Evolutionary conservation across 2,797 vertebrate species (phyloP), one percentile per base, ranked within the genome.

Genomic region (Gadopsis bispinosus): DNA sequence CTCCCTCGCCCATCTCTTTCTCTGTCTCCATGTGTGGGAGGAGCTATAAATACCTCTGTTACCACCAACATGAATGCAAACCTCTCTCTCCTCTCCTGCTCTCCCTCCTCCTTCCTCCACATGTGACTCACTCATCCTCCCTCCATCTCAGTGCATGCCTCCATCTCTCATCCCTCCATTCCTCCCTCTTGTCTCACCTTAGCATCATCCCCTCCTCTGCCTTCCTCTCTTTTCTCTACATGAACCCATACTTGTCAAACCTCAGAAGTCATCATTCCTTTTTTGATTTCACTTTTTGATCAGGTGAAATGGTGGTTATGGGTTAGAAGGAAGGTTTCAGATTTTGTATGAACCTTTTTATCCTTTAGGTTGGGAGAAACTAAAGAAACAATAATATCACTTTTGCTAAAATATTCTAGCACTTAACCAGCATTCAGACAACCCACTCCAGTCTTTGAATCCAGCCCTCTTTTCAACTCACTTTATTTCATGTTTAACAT

Each of bases 11-110:
- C 82, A 12, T 83, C 81, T 65, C 69, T 63, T 71, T 70, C 83
- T 87, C 58, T 69, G 43, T 80, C 68, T 78, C 69, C 31, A 1
- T 79, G 87, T 91, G 91, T 94, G 92, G 93, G 91, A 87, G 92
- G 92, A 90, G 90, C 88, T 93, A 93, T 87, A 93, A 94, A 94
- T 94, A 93, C 89, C 84, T 73, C 91, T 89, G 92, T 93, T 92
- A 90, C 89, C 91, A 93, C 83, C 92, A 92, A 88, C 91, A 91
- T 91, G 90, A 93, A 92, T 92, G 76, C 83, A 79, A 89, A 77
- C 86, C 91, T 90, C 89, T 91, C 88, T 89, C 87, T 88, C 85
- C 80, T 80, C 77, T 78, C 71, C 61, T 51, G 68, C 74, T 86
- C 75, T 86, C 75, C 73, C 73, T 86, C 66, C 75, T 73, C 72